Evolutionary conservation across 2,797 vertebrate genomes (phyloP).

Genomic region (Onychomys leucogaster): DNA sequence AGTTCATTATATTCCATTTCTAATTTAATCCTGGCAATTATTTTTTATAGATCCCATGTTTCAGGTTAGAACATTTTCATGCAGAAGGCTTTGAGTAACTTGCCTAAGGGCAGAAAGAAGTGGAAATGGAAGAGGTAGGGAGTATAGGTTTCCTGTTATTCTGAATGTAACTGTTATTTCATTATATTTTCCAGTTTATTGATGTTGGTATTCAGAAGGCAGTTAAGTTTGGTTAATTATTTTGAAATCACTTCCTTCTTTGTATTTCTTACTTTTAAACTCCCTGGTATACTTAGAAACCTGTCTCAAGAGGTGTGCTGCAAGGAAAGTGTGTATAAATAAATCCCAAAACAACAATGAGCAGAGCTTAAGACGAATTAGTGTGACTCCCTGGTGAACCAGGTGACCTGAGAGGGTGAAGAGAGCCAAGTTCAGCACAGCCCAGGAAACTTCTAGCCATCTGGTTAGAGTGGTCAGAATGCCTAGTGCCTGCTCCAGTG

Average conservation of each 20-base stretch:
- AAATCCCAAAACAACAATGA: background rate
- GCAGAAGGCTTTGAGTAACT: background rate
- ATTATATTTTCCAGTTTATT: background rate
- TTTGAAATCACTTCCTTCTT: background rate
- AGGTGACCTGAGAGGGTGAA: background rate
- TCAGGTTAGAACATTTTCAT: background rate
- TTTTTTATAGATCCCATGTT: background rate
- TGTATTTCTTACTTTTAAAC: background rate
- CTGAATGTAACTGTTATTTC: background rate
- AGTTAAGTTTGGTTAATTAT: background rate
- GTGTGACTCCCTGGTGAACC: background rate
- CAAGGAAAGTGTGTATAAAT: background rate
- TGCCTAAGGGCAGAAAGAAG: background rate
- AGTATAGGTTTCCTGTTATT: background rate
- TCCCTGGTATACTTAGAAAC: background rate
- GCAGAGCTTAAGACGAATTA: background rate
- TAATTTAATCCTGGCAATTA: conserved; percentile 16
- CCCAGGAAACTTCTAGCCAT: too few relatives aligned
- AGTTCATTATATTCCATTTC: background rate
- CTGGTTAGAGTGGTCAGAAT: background rate
- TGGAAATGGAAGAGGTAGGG: background rate
- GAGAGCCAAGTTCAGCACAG: background rate
- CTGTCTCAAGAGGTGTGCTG: background rate
- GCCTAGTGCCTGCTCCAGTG: background rate
- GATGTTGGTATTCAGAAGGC: background rate